These are phyloP conservation scores for Dasysyrphus albostriatus DNA, from an alignment of 2,888 invertebrate genomes.

Conservation along the genomic window DNA sequence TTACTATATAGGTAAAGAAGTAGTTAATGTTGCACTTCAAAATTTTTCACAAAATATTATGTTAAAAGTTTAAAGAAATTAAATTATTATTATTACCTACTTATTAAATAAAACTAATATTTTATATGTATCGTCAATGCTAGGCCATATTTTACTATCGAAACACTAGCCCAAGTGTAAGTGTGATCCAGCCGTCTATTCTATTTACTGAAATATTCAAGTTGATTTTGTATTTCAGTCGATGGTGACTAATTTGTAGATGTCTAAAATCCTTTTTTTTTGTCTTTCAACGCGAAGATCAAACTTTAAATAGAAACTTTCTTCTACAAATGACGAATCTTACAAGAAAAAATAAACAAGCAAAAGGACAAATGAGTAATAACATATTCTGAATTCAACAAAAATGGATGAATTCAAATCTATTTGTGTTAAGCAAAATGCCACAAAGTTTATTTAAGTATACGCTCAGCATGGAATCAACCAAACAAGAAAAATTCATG, in stretches of 20 bases:
- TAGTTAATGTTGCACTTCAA: too few relatives aligned
- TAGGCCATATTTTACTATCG: too few relatives aligned
- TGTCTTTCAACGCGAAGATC: neutral
- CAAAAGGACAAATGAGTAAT: slow-evolving; percentile 6
- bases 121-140: too few relatives aligned
- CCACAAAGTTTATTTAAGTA: neutral
- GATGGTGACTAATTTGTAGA: neutral
- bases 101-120: too few relatives aligned
- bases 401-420: neutral
- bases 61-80: too few relatives aligned
- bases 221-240: neutral
- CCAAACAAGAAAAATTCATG: neutral
- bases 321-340: slow-evolving; percentile 5
- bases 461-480: neutral
- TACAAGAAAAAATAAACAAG: neutral
- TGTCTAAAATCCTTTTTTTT: neutral
- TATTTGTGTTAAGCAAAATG: slow-evolving; percentile 5
- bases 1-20: too few relatives aligned
- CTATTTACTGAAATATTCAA: neutral
- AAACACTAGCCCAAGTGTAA: too few relatives aligned
- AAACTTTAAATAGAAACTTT: neutral
- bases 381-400: neutral
- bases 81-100: too few relatives aligned
- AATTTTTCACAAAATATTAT: too few relatives aligned
- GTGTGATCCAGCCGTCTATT: too few relatives aligned